A percentile compares a stretch with the other conserved stretches of the same genome.
These are phyloP conservation scores for Origma solitaria DNA, from an alignment of 2,113 vertebrate species.

Conservation along the genomic window DNA sequence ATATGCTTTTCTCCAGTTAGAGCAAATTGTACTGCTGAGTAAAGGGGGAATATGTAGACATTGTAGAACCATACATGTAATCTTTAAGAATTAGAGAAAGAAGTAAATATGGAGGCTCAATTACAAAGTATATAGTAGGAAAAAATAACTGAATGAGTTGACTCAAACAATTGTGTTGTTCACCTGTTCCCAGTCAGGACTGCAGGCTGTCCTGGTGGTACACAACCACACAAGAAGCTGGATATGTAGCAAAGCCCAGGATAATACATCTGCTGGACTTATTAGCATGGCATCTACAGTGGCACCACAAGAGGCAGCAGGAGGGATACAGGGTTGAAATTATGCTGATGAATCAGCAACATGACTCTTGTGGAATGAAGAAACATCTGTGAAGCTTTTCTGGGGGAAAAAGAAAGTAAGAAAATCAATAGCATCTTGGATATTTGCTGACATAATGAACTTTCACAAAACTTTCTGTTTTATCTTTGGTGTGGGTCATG, in stretches of 20 bases:
- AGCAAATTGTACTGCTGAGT: neutral
- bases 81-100: neutral
- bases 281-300: neutral
- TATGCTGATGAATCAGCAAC: neutral
- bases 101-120: neutral
- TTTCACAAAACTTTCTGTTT: neutral
- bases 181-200: neutral
- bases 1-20: neutral
- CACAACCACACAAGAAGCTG: neutral
- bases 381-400: neutral
- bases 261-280: neutral
- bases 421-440: neutral
- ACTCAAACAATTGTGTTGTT: neutral
- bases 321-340: neutral
- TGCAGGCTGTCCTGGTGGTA: neutral
- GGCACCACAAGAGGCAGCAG: neutral
- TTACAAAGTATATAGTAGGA: accelerated
- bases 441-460: neutral
- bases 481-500: neutral
- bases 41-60: neutral
- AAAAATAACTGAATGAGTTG: neutral
- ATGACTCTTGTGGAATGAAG: neutral
- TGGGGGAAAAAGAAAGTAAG: neutral
- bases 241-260: neutral
- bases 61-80: neutral